Conservation (phyloP, 2,113 vertebrate genomes). For the Phrynocephalus versicolor region DNA sequence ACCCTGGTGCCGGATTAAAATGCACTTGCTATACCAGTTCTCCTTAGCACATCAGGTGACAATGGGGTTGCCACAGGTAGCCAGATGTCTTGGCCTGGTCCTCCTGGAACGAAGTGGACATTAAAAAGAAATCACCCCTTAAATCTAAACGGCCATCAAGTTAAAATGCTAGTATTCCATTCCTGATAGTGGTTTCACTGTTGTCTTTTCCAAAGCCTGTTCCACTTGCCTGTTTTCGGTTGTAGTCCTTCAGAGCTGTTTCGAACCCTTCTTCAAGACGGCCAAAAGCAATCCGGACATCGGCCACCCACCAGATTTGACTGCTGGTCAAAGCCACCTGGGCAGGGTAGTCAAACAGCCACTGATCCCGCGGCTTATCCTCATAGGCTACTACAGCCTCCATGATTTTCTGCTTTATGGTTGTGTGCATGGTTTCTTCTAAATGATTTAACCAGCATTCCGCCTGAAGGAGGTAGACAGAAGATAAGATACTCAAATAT, state of each 20-base stretch:
- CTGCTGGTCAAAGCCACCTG: slow-evolving; percentile 75
- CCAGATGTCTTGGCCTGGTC: not conserved
- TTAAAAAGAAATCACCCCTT: not conserved
- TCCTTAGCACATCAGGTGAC: too few species aligned
- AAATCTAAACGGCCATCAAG: not conserved
- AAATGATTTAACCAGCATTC: slow-evolving; percentile 74
- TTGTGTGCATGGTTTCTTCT: slow-evolving; percentile 69
- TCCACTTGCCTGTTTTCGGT: slow-evolving; percentile 56
- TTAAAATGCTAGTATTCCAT: too few species aligned
- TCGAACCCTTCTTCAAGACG: slow-evolving; percentile 78
- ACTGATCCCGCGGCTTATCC: slow-evolving; percentile 78
- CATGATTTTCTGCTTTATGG: slow-evolving; percentile 73
- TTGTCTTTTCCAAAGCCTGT: not conserved
- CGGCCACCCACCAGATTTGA: slow-evolving; percentile 79
- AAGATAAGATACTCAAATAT: not conserved
- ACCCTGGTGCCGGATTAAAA: too few species aligned
- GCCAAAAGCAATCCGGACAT: slow-evolving; percentile 78
- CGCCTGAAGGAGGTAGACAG: slow-evolving; percentile 48
- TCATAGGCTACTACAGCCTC: slow-evolving; percentile 73
- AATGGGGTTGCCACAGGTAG: too few species aligned
- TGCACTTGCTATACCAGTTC: too few species aligned
- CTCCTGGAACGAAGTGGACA: not conserved
- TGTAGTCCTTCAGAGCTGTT: slow-evolving; percentile 76
- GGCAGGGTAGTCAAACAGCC: slow-evolving; percentile 79
- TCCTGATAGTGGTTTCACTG: not conserved